Conservation (phyloP, 2,888 invertebrate genomes). For the Junonia oenone region DNA sequence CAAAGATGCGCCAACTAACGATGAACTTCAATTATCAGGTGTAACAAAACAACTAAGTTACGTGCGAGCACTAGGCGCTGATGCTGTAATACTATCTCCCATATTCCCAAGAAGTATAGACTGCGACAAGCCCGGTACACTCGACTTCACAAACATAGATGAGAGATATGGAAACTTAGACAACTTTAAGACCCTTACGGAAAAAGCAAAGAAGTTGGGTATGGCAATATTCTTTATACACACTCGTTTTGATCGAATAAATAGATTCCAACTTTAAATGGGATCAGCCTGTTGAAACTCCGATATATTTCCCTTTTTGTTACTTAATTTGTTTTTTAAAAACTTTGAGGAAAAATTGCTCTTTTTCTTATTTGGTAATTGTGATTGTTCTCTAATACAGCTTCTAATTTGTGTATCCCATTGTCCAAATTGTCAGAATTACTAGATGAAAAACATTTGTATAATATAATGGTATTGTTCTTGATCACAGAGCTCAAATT, state of each 20-base stretch:
- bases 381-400: neutral
- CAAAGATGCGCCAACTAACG: too few species aligned
- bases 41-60: constrained; percentile 62
- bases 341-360: neutral
- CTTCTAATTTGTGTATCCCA: neutral
- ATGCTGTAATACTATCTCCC: constrained; percentile 63
- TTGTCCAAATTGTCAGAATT: neutral
- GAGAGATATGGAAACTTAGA: constrained; percentile 83
- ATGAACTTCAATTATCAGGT: constrained; percentile 37
- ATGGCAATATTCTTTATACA: neutral
- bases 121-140: constrained; percentile 89
- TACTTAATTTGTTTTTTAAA: neutral
- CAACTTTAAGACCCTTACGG: constrained; percentile 79
- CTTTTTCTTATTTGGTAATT: too few species aligned
- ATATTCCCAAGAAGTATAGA: constrained; percentile 55
- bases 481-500: constrained; percentile 56
- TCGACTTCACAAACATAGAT: constrained; percentile 84
- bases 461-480: neutral
- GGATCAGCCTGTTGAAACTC: neutral
- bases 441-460: neutral
- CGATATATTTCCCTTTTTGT: neutral
- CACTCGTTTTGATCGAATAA: neutral
- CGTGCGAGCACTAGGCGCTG: constrained; percentile 60
- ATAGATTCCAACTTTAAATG: neutral
- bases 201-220: constrained; percentile 70